phyloP scores from a whole-genome alignment of 2,797 vertebrate species.

The Adelosebastes latens region DNA sequence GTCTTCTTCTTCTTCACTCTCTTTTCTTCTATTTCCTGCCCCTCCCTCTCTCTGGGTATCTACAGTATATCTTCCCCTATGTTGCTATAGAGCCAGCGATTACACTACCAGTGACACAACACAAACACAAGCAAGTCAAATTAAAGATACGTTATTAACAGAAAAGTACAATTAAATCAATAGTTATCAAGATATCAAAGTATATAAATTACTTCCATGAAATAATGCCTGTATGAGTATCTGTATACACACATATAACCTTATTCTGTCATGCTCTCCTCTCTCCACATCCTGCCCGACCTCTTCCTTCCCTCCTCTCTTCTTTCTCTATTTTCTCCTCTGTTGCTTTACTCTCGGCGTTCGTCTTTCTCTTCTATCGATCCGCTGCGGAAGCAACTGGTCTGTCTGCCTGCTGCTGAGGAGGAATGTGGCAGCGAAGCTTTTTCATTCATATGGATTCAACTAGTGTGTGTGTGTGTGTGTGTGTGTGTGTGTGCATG shows the following conservation, averaged over 20 bases:
- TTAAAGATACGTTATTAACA: background rate
- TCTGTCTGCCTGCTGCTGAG: slow-evolving; percentile 35
- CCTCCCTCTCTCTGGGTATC: background rate
- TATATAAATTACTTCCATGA: background rate
- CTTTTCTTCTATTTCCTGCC: background rate
- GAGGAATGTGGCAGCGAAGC: slow-evolving; percentile 31
- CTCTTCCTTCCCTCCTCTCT: background rate
- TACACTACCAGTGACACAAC: background rate
- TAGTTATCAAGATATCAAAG: background rate
- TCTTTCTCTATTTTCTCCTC: slow-evolving; percentile 3
- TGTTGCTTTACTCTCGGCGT: slow-evolving; percentile 21
- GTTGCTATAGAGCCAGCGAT: background rate
- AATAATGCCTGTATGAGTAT: background rate
- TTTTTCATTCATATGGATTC: slow-evolving; percentile 44
- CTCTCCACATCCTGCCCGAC: background rate
- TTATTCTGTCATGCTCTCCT: background rate
- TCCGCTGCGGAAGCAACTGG: slow-evolving; percentile 46
- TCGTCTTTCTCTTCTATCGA: slow-evolving; percentile 51
- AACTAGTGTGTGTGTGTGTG: slow-evolving; percentile 35
- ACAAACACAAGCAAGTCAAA: background rate
- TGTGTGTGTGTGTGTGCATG: slow-evolving; percentile 10
- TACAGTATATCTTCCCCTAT: background rate
- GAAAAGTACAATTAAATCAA: background rate
- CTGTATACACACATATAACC: background rate
- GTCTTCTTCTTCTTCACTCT: slow-evolving; percentile 1